These are phyloP conservation scores for Mixornis gularis DNA, from an alignment of 2,113 vertebrate genomes.

Conservation along the genomic window DNA sequence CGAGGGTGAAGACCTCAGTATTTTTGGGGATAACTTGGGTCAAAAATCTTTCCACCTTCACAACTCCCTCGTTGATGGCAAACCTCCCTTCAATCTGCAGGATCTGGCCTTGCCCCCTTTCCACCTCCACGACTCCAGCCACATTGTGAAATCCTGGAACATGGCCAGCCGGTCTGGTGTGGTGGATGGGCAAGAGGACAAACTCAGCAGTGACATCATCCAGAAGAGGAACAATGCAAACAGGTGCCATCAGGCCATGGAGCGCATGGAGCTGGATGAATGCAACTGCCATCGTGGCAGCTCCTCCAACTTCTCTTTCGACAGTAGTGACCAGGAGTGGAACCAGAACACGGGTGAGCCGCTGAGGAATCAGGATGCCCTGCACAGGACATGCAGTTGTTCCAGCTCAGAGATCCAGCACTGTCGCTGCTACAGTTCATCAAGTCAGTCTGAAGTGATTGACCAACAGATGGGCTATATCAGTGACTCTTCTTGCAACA, in stretches of 20 bases:
- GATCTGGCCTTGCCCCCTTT: constrained; percentile 77
- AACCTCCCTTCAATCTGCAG: constrained; percentile 78
- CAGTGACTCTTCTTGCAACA: constrained; percentile 95
- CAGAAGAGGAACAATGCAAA: constrained; percentile 38
- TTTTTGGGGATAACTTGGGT: constrained; percentile 55
- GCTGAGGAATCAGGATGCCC: constrained; percentile 67
- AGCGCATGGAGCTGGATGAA: constrained; percentile 77
- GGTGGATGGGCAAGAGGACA: constrained; percentile 74
- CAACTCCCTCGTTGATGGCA: constrained; percentile 58
- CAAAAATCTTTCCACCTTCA: constrained; percentile 89
- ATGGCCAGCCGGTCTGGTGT: constrained; percentile 52
- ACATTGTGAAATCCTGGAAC: constrained; percentile 69
- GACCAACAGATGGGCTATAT: constrained; percentile 85
- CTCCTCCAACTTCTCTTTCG: constrained; percentile 84
- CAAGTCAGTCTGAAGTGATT: constrained; percentile 75
- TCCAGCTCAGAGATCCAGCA: constrained; percentile 69
- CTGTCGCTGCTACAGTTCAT: constrained; percentile 81
- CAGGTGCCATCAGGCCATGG: constrained; percentile 23
- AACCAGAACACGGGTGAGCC: constrained; percentile 76
- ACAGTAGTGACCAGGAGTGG: constrained; percentile 87
- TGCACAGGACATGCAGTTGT: constrained; percentile 69
- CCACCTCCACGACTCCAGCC: constrained; percentile 70
- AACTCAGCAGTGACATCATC: constrained; percentile 28
- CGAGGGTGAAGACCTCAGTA: constrained; percentile 68
- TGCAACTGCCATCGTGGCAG: constrained; percentile 65